A percentile compares a stretch with the other conserved stretches of the same genome.
Evolutionary conservation across 2,113 vertebrate genomes (phyloP).

Genomic region (Podarcis raffonei): DNA sequence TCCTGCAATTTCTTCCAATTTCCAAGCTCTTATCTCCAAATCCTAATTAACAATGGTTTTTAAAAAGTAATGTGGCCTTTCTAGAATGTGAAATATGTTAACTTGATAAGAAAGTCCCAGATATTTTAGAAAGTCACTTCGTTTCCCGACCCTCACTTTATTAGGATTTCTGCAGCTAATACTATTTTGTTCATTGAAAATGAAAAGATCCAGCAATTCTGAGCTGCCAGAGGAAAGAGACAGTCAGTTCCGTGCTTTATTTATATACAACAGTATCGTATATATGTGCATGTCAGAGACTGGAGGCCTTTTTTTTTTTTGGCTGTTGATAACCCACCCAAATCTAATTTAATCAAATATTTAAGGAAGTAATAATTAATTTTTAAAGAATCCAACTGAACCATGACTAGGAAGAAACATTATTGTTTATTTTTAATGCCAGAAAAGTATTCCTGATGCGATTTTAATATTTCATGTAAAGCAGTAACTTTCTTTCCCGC

Average conservation of each 20-base stretch:
- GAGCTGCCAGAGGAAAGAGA: slow-evolving; percentile 39
- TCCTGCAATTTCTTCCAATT: slow-evolving; percentile 36
- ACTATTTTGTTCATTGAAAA: slow-evolving; percentile 56
- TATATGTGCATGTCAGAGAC: slow-evolving; percentile 65
- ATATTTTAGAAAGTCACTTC: slow-evolving; percentile 36
- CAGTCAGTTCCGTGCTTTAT: slow-evolving; percentile 60
- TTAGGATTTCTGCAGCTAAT: slow-evolving; percentile 39
- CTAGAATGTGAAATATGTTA: slow-evolving; percentile 17
- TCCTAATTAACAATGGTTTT: slow-evolving; percentile 62
- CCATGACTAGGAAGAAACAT: slow-evolving; percentile 74
- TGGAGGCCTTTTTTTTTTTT: slow-evolving; percentile 62
- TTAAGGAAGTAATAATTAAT: slow-evolving; percentile 82
- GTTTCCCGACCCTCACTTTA: slow-evolving; percentile 32
- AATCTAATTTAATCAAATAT: slow-evolving; percentile 84
- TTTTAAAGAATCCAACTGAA: slow-evolving; percentile 82
- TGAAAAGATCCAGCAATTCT: slow-evolving; percentile 49
- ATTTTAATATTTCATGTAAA: slow-evolving; percentile 82
- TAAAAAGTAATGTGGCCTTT: slow-evolving; percentile 52
- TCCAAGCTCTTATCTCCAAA: slow-evolving; percentile 52
- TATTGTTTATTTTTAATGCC: slow-evolving; percentile 82
- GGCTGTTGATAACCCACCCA: slow-evolving; percentile 71
- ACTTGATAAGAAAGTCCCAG: slow-evolving; percentile 34
- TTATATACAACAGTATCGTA: slow-evolving; percentile 60
- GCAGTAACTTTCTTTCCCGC: slow-evolving; percentile 64
- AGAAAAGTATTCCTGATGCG: slow-evolving; percentile 77